phyloP scores from a whole-genome alignment of 2,888 invertebrate genomes.

The Hypselothyrea guttata region DNA sequence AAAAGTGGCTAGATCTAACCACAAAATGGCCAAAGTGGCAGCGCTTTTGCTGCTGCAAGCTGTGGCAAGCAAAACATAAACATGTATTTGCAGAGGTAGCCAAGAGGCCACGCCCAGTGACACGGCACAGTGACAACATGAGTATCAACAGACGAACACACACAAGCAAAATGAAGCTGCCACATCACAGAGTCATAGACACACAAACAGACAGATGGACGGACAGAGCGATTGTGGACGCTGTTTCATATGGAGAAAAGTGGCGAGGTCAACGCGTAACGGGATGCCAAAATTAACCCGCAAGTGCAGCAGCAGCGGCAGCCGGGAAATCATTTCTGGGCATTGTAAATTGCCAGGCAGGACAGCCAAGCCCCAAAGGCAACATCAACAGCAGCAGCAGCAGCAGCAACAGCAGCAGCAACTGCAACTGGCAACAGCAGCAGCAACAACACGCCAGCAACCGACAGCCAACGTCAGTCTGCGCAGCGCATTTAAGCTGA shows the following conservation, averaged over 20 bases:
- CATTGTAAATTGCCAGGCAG: constrained; percentile 58
- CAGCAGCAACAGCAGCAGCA: constrained; percentile 2
- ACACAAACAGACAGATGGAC: constrained; percentile 1
- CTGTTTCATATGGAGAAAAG: constrained; percentile 45
- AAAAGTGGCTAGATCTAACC: too few relatives aligned
- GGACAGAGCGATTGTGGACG: constrained; percentile 28
- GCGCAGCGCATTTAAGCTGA: constrained; percentile 71
- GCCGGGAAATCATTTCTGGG: constrained; percentile 56
- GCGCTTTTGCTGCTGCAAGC: constrained; percentile 32
- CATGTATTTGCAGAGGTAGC: constrained; percentile 66
- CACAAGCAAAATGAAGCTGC: too few relatives aligned
- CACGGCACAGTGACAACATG: constrained; percentile 52
- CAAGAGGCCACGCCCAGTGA: constrained; percentile 55
- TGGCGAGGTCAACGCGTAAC: constrained; percentile 54
- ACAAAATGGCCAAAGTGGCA: too few relatives aligned
- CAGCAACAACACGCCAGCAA: constrained; percentile 2
- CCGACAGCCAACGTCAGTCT: constrained; percentile 30
- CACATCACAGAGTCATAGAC: constrained; percentile 8
- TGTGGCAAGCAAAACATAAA: constrained; percentile 62
- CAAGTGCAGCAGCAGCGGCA: constrained; percentile 52
- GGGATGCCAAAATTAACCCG: constrained; percentile 70
- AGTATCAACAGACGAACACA: constrained; percentile 59
- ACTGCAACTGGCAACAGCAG: constrained; percentile 5
- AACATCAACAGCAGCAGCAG: constrained; percentile 6
- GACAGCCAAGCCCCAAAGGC: constrained; percentile 21